phyloP scores from a whole-genome alignment of 2,797 vertebrate genomes.

The Coreius guichenoti region DNA sequence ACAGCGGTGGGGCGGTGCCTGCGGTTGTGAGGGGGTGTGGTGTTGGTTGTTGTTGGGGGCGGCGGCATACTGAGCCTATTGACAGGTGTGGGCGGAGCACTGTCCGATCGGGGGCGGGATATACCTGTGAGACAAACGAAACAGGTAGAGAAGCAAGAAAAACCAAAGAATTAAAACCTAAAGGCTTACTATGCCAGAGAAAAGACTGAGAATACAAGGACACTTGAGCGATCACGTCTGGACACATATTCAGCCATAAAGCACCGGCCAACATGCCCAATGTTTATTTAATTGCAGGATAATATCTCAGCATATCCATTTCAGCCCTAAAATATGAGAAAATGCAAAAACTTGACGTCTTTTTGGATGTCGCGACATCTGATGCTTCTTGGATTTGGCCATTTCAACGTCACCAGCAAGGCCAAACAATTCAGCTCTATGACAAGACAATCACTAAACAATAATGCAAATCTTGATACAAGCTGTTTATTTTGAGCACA shows the following conservation, averaged over 20 bases:
- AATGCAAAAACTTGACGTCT: no score
- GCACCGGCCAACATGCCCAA: neutral
- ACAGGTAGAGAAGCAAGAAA: neutral
- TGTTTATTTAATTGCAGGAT: neutral
- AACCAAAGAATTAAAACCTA: neutral
- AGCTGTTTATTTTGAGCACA: neutral
- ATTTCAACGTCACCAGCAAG: constrained; percentile 19
- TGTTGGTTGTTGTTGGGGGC: constrained; percentile 74
- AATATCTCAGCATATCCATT: constrained; percentile 17
- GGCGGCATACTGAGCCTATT: constrained; percentile 86
- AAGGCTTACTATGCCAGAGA: constrained; percentile 1
- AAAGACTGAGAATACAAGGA: neutral
- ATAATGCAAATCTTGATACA: neutral
- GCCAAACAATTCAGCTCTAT: neutral
- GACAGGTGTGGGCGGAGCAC: constrained; percentile 89
- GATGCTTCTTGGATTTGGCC: neutral
- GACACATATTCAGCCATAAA: constrained; percentile 8
- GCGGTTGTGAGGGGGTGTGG: constrained; percentile 88
- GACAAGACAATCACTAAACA: neutral
- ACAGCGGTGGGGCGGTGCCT: constrained; percentile 86
- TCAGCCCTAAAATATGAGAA: constrained; percentile 2
- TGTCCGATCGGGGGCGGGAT: constrained; percentile 90
- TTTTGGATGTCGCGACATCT: neutral
- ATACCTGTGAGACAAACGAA: constrained; percentile 77
- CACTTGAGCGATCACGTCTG: neutral